A percentile compares a stretch with the other conserved stretches of the same genome.
Evolutionary conservation across 2,888 invertebrate species (phyloP).

Genomic region (Diarsia rubi): DNA sequence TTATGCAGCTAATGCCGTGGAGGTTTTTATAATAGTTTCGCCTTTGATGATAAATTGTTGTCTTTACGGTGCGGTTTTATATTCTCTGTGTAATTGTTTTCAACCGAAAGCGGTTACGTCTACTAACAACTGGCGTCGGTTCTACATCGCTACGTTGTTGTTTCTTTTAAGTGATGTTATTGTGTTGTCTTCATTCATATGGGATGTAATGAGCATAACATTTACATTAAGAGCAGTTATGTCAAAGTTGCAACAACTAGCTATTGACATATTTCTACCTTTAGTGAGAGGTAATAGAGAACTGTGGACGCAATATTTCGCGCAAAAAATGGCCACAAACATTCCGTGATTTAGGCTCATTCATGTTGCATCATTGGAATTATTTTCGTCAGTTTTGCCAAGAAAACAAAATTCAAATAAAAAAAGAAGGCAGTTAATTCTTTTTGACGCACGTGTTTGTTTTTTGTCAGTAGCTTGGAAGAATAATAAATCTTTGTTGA

Average conservation of each 20-base stretch:
- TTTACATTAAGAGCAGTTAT: conserved; percentile 41
- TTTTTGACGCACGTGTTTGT: conserved; percentile 7
- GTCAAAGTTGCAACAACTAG: conserved; percentile 48
- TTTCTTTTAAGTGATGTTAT: conserved; percentile 45
- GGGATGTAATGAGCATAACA: conserved; percentile 36
- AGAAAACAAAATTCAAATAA: conserved; percentile 17
- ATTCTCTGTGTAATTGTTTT: conserved; percentile 41
- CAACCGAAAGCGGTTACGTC: conserved; percentile 29
- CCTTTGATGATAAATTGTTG: conserved; percentile 46
- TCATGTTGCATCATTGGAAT: neutral
- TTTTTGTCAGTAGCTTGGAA: conserved; percentile 15
- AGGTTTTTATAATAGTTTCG: conserved; percentile 47
- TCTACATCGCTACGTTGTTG: conserved; percentile 46
- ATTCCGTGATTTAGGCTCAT: conserved; percentile 33
- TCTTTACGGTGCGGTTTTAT: conserved; percentile 33
- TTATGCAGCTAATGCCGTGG: conserved; percentile 31
- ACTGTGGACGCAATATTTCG: conserved; percentile 40
- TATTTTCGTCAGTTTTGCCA: conserved; percentile 21
- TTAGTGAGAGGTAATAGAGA: conserved; percentile 43
- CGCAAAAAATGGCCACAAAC: conserved; percentile 20
- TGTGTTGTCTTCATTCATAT: conserved; percentile 42
- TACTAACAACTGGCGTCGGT: conserved; percentile 47
- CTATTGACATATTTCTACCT: conserved; percentile 39
- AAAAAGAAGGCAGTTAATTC: neutral
- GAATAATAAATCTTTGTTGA: conserved; percentile 16